A percentile compares a stretch with the other conserved stretches of the same genome.
Evolutionary conservation across 2,888 invertebrate genomes (phyloP).

Genomic region (Lepetodrilus schrolli): DNA sequence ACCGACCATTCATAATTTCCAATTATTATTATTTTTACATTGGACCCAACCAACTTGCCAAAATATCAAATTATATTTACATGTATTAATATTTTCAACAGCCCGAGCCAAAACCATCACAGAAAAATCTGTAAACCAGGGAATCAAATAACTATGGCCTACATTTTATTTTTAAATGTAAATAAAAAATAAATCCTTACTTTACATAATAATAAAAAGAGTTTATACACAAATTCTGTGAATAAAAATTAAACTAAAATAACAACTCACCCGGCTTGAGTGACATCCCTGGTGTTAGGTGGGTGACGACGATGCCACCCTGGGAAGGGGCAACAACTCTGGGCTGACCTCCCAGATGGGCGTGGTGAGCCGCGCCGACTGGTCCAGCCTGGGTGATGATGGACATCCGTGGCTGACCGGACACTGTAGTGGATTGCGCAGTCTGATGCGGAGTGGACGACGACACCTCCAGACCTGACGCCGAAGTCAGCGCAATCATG

Average conservation of each 20-base stretch:
- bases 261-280: slow-evolving; percentile 52
- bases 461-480: background rate
- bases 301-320: slow-evolving; percentile 66
- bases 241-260: background rate
- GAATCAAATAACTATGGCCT: too few relatives aligned
- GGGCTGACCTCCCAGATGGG: slow-evolving; percentile 47
- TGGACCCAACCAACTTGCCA: too few relatives aligned
- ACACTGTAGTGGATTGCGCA: too few relatives aligned
- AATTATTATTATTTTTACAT: too few relatives aligned
- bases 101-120: too few relatives aligned
- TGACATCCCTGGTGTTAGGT: slow-evolving; percentile 61
- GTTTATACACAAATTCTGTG: background rate
- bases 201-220: background rate
- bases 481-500: background rate
- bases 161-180: too few relatives aligned
- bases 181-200: too few relatives aligned
- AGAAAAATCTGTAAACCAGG: too few relatives aligned
- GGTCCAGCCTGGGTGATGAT: slow-evolving; percentile 11
- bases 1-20: too few relatives aligned
- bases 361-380: slow-evolving; percentile 37
- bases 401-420: background rate
- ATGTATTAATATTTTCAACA: too few relatives aligned
- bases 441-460: too few relatives aligned
- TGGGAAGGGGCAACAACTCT: slow-evolving; percentile 56
- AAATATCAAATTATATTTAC: too few relatives aligned